These are phyloP conservation scores for Drosophila anomalipes DNA, from an alignment of 2,888 invertebrate genomes.

Conservation along the genomic window DNA sequence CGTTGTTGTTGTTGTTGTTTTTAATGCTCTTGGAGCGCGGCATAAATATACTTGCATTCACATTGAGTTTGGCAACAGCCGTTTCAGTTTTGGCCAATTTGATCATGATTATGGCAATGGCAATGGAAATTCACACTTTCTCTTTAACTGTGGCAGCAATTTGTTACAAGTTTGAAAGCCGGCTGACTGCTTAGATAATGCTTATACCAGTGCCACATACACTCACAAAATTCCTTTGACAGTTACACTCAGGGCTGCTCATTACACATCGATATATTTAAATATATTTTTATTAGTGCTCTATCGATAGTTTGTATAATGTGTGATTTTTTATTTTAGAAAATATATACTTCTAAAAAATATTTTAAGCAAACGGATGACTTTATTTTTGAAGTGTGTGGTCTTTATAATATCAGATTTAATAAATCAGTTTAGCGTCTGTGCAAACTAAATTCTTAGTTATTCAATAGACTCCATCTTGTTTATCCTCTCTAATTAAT, in stretches of 20 bases:
- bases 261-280: background rate
- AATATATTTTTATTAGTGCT: background rate
- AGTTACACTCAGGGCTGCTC: conserved; percentile 21
- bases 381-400: background rate
- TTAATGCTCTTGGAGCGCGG: conserved; percentile 33
- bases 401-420: background rate
- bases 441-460: too few species aligned
- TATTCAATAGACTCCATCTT: too few species aligned
- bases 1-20: background rate
- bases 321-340: background rate
- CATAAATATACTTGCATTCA: conserved; percentile 63
- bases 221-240: conserved; percentile 17
- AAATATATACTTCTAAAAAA: background rate
- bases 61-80: conserved; percentile 47
- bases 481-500: too few species aligned
- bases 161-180: conserved; percentile 28
- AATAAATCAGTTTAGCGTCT: too few species aligned
- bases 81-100: background rate
- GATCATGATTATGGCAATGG: background rate
- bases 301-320: background rate
- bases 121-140: background rate
- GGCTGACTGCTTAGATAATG: conserved; percentile 35
- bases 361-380: background rate
- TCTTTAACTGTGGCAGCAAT: conserved; percentile 21
- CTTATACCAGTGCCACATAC: background rate